Base-by-base conservation (phyloP, 64 coral and sea anemone genomes). In the Dendronephthya gigantea region DNA sequence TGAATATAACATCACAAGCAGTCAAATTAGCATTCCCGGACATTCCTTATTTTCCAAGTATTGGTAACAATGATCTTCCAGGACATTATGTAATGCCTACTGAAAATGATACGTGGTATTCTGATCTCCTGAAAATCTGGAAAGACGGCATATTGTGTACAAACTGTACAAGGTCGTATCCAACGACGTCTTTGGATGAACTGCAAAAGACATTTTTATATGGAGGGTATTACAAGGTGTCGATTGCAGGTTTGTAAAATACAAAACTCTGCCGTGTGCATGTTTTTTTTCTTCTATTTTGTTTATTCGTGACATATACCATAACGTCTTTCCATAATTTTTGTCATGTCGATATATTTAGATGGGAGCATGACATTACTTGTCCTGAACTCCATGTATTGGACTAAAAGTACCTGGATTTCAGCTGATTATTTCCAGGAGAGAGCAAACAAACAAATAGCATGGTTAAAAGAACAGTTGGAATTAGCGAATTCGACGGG, bases 41-140 rank as follows among this genome's bases (percentile, higher is more conserved):
- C 13, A 87, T 93, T 47, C 95, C 95, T 28, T 68, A 93, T 19
- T 98, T 98, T 83, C 95, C 89, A 34, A 14, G 89, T 7, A 35
- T 98, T 91, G 95, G 95, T 8, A 98, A 98, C 35, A 98, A 98
- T 90, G 95, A 98, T 37, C 90, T 98, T 68, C 95, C 91, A 40
- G 91, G 87, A 48, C 87, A 93, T 55, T 91, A 98, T 79, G 38
- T 91, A 39, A 83, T 98, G 37, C 95, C 95, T 70, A 85, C 82
- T 49, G 35, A 51, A 11, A 88, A 70, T 43, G 82, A 70, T 39
- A 40, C 68, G 7, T 96, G 94, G 91, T 98, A 98, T 82, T 38
- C 82, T 16, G 72, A 85, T 16, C 30, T 92, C 2, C 83, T 98
- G 40, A 66, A 82, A 2, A 75, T 82, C 16, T 98, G 92, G 92